Evolutionary conservation across 2,888 invertebrate genomes (phyloP), one percentile per base, ranked within the genome.

Genomic region (Latrodectus hesperus): DNA sequence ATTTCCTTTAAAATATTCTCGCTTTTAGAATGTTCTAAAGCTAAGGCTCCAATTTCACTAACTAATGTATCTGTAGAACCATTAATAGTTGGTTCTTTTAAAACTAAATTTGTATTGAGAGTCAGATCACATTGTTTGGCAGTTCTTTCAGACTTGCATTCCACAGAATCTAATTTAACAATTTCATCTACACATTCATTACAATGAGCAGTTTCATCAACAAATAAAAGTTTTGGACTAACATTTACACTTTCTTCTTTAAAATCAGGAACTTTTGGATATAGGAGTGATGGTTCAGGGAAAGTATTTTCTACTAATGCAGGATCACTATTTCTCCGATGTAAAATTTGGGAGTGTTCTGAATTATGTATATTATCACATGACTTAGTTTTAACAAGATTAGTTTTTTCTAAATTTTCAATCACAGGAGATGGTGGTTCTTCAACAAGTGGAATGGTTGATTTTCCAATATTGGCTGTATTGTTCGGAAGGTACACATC

Each of bases 291-390:
- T 14, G 72, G 26, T 70, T 80, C 80, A n/a, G 52, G 14, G 17
- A 74, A 86, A 60, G 55, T 55, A 49, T 83, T 95, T 90, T 96
- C 96, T 60, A 95, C 94, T 91, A 97, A 94, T 92, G 94, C 97
- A 65, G 97, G 97, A 93, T 97, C 97, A 92, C 97, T 97, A 90
- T 95, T 95, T 89, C 97, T 94, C 85, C 97, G 93, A 90, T 95
- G 95, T 10, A 91, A 91, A 91, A 91, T 93, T 14, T 89, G 89
- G 92, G 93, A 92, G 75, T 93, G 93, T 91, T 95, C 95, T 51
- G 94, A 94, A 84, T 95, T 94, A 90, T 95, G 93, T 84, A 97
- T 93, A 92, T 97, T 96, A 90, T 96, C 97, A 92, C 96, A 97
- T 0, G 97, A 97, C 90, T 96, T 94, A 38, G 97, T 96, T 92